Evolutionary conservation across 2,888 invertebrate species (phyloP).

Genomic region (Hirtodrosophila cameraria): DNA sequence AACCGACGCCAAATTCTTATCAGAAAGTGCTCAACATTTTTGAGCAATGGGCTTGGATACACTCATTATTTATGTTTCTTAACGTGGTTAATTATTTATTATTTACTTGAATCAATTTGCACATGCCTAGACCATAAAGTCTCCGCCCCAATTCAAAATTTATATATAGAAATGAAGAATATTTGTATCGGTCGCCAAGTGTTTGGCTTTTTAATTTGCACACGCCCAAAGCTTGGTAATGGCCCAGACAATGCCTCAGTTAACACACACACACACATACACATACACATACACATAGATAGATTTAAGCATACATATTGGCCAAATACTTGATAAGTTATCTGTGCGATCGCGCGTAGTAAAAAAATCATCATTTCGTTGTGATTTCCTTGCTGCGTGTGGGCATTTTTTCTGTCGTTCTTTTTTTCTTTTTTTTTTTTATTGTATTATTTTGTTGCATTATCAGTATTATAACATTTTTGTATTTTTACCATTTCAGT

Average conservation of each 20-base stretch:
- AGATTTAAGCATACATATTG: conserved; percentile 11
- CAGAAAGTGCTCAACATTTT: conserved; percentile 7
- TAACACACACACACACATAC: background rate
- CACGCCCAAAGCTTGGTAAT: conserved; percentile 19
- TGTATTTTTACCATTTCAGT: conserved; percentile 76
- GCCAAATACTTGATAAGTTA: conserved; percentile 38
- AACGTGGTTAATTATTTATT: conserved; percentile 30
- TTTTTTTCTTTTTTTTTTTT: conserved; percentile 10
- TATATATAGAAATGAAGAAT: conserved; percentile 17
- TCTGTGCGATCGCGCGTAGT: conserved; percentile 29
- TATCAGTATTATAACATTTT: conserved; percentile 34
- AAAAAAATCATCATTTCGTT: conserved; percentile 27
- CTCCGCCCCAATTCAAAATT: background rate
- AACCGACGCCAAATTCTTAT: conserved; percentile 44
- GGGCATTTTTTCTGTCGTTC: conserved; percentile 14
- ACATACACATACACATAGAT: background rate
- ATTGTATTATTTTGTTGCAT: too few species aligned
- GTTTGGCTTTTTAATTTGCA: conserved; percentile 28
- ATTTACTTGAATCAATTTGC: conserved; percentile 16
- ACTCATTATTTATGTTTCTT: conserved; percentile 29
- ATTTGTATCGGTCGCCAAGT: conserved; percentile 20
- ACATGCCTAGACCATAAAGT: background rate
- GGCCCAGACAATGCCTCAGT: too few species aligned
- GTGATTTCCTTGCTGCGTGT: conserved; percentile 19
- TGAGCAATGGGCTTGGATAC: background rate